phyloP scores from a whole-genome alignment of 2,888 invertebrate genomes.

The Microctonus aethiopoides region DNA sequence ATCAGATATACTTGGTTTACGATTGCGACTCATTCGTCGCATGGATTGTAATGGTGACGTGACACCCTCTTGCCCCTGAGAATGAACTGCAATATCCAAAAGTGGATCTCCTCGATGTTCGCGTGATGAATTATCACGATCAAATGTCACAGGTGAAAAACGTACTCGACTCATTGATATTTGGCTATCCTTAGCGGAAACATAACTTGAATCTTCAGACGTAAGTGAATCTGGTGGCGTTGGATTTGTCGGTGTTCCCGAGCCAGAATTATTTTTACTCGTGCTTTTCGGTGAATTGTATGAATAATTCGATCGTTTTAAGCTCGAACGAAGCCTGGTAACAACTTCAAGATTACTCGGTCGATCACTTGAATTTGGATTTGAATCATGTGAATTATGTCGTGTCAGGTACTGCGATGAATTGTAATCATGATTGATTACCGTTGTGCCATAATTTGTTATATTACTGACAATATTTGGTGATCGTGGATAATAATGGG shows the following conservation, averaged over 20 bases:
- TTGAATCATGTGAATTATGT: constrained; percentile 69
- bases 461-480: constrained; percentile 55
- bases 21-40: constrained; percentile 65
- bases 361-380: constrained; percentile 67
- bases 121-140: constrained; percentile 52
- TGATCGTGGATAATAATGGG: constrained; percentile 67
- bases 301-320: constrained; percentile 78
- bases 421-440: constrained; percentile 60
- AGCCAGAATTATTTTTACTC: constrained; percentile 73
- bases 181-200: constrained; percentile 83
- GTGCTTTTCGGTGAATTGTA: constrained; percentile 69
- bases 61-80: constrained; percentile 69
- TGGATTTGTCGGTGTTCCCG: constrained; percentile 82
- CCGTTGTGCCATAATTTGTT: constrained; percentile 50
- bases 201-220: constrained; percentile 89
- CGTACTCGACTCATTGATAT: constrained; percentile 61
- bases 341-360: constrained; percentile 76
- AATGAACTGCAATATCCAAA: constrained; percentile 72
- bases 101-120: constrained; percentile 65
- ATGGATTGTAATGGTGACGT: constrained; percentile 70
- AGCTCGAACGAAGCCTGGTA: constrained; percentile 80
- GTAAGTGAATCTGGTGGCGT: constrained; percentile 88
- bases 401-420: constrained; percentile 58
- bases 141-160: constrained; percentile 63
- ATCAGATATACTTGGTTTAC: constrained; percentile 69